These are phyloP conservation scores for Argyresthia goedartella DNA, from an alignment of 2,888 invertebrate genomes.

Conservation along the genomic window DNA sequence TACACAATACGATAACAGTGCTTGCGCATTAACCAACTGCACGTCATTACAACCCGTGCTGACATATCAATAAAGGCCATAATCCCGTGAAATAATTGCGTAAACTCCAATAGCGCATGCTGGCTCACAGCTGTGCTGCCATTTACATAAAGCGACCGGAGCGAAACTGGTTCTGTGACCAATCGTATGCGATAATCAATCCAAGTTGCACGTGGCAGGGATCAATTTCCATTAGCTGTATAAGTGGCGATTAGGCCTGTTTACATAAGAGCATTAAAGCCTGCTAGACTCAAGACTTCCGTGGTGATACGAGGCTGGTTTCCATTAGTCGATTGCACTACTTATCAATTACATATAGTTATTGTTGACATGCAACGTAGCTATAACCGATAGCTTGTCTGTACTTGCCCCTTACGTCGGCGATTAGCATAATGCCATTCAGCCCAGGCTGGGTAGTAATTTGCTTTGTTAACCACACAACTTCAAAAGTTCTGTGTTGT, in stretches of 20 bases:
- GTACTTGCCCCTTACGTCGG: too few relatives aligned
- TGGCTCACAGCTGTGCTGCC: slow-evolving; percentile 40
- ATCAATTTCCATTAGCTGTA: slow-evolving; percentile 16
- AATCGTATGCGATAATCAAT: slow-evolving; percentile 22
- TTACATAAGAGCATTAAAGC: neutral
- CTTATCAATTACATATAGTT: neutral
- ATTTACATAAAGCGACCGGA: slow-evolving; percentile 45
- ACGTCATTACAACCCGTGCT: neutral
- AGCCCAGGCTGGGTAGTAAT: too few relatives aligned
- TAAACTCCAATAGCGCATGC: slow-evolving; percentile 17
- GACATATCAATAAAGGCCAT: slow-evolving; percentile 17
- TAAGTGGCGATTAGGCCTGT: slow-evolving; percentile 10
- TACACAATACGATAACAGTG: slow-evolving; percentile 52
- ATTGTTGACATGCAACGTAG: neutral
- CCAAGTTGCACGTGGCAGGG: slow-evolving; percentile 18
- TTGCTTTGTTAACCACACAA: too few relatives aligned
- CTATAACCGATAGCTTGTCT: neutral
- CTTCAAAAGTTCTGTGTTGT: too few relatives aligned
- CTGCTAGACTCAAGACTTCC: too few relatives aligned
- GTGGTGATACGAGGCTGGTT: too few relatives aligned
- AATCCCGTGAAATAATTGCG: slow-evolving; percentile 16
- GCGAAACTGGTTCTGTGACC: slow-evolving; percentile 25
- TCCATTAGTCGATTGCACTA: neutral
- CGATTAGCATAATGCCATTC: too few relatives aligned
- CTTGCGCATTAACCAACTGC: slow-evolving; percentile 34